Percentiles rank a stretch among this genome's conserved stretches.
Evolutionary conservation across 2,113 vertebrate species (phyloP).

Genomic region (Solea solea): DNA sequence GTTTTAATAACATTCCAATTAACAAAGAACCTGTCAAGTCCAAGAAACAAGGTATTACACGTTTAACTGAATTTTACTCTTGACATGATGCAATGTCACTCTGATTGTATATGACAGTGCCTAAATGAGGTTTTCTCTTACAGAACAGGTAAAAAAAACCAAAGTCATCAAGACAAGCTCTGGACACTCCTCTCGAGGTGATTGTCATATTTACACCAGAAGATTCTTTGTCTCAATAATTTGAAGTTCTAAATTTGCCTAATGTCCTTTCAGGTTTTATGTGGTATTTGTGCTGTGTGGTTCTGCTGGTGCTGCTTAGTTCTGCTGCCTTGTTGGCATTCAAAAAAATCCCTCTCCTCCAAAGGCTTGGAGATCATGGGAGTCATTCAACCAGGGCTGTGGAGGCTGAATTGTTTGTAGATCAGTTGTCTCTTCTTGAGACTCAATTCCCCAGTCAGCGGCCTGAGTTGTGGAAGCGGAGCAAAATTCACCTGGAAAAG

Average conservation of each 20-base stretch:
- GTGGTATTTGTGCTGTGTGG: conserved; percentile 27
- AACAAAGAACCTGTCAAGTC: background rate
- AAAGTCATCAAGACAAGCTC: conserved; percentile 1
- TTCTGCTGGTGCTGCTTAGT: conserved; percentile 51
- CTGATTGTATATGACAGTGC: background rate
- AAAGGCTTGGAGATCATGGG: background rate
- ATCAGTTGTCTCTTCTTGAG: conserved; percentile 49
- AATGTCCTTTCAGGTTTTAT: conserved; percentile 48
- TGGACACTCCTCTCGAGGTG: conserved; percentile 38
- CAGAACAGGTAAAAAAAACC: conserved; percentile 36
- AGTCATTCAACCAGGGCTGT: background rate
- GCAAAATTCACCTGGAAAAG: conserved; percentile 82
- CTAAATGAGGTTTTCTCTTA: conserved; percentile 5
- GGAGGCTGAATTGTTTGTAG: conserved; percentile 33
- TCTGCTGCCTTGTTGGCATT: conserved; percentile 25
- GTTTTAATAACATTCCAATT: conserved; percentile 30
- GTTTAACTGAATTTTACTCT: background rate
- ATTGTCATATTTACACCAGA: background rate
- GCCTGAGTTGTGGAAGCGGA: conserved; percentile 81
- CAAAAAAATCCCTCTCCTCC: conserved; percentile 15
- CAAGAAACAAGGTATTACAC: conserved; percentile 56
- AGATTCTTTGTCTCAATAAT: background rate
- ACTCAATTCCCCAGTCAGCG: conserved; percentile 85
- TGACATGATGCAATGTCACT: background rate
- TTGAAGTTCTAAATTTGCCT: background rate